These are phyloP conservation scores for Ctenochaetus hawaiiensis DNA, from an alignment of 2,797 vertebrate genomes.

Conservation along the genomic window DNA sequence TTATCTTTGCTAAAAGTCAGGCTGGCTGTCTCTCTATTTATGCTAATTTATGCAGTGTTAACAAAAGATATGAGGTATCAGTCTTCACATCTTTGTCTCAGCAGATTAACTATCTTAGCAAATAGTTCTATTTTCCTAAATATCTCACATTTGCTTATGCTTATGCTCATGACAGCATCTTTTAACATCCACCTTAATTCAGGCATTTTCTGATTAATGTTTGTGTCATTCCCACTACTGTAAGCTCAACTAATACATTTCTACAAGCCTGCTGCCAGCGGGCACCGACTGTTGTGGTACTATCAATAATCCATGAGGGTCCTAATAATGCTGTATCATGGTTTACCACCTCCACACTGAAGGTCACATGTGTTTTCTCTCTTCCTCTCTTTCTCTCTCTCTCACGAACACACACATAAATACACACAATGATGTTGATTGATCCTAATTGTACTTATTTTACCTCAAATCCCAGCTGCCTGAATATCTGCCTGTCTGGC, in stretches of 20 bases:
- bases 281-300: slow-evolving; percentile 64
- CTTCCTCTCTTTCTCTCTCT: neutral
- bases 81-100: neutral
- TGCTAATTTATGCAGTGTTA: neutral
- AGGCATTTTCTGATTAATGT: slow-evolving; percentile 18
- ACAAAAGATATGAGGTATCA: neutral
- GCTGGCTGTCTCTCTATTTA: neutral
- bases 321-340: slow-evolving; percentile 69
- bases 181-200: neutral
- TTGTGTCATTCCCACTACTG: slow-evolving; percentile 28
- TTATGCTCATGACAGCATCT: neutral
- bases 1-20: neutral
- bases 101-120: neutral
- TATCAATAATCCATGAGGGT: slow-evolving; percentile 74
- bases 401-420: slow-evolving; percentile 14
- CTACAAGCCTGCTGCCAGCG: slow-evolving; percentile 45
- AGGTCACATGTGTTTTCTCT: slow-evolving; percentile 50
- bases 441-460: slow-evolving; percentile 70
- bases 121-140: neutral
- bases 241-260: slow-evolving; percentile 48
- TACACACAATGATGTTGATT: slow-evolving; percentile 49
- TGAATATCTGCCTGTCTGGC: slow-evolving; percentile 23
- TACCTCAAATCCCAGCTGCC: slow-evolving; percentile 62
- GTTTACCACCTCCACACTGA: slow-evolving; percentile 61
- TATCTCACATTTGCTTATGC: neutral